A percentile compares a stretch with the other conserved stretches of the same genome.
phyloP scores from a whole-genome alignment of 1,140 invertebrate species.

The Augochlora pura region DNA sequence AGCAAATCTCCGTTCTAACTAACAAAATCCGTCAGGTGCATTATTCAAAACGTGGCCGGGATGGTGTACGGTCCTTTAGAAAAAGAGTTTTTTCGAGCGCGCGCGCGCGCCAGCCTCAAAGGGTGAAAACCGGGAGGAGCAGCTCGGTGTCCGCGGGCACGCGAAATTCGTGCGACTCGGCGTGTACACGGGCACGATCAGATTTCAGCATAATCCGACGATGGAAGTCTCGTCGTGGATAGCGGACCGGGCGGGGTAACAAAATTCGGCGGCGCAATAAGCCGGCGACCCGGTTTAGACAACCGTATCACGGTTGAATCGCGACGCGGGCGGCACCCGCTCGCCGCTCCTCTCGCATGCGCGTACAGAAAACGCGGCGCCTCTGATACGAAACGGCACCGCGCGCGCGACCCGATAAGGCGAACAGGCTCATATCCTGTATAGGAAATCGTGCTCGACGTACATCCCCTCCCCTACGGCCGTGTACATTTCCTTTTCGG shows the following conservation, averaged over 20 bases:
- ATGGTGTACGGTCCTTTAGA: too few species aligned
- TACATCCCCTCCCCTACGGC: background rate
- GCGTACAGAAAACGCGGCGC: conserved; percentile 8
- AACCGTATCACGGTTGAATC: conserved; percentile 2
- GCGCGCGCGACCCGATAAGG: conserved; percentile 32
- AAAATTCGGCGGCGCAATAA: conserved; percentile 21
- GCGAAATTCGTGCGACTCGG: background rate
- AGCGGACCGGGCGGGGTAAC: background rate
- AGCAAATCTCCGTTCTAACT: too few species aligned
- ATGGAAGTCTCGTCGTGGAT: background rate
- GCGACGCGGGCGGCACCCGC: too few species aligned
- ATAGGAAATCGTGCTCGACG: conserved; percentile 43
- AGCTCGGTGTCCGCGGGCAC: background rate
- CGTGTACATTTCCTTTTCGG: conserved; percentile 32
- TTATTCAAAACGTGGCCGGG: too few species aligned
- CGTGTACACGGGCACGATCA: conserved; percentile 2
- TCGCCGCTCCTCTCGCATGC: background rate
- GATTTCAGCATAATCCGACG: conserved; percentile 5
- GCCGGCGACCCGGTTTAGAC: conserved; percentile 18
- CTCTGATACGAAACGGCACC: conserved; percentile 20
- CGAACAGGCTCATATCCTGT: conserved; percentile 48
- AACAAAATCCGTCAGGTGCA: too few species aligned
- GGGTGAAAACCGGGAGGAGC: too few species aligned
- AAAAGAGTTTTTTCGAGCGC: too few species aligned
- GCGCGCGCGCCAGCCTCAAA: too few species aligned